phyloP scores from a whole-genome alignment of 2,888 invertebrate genomes.

The Tanypteryx hageni region DNA sequence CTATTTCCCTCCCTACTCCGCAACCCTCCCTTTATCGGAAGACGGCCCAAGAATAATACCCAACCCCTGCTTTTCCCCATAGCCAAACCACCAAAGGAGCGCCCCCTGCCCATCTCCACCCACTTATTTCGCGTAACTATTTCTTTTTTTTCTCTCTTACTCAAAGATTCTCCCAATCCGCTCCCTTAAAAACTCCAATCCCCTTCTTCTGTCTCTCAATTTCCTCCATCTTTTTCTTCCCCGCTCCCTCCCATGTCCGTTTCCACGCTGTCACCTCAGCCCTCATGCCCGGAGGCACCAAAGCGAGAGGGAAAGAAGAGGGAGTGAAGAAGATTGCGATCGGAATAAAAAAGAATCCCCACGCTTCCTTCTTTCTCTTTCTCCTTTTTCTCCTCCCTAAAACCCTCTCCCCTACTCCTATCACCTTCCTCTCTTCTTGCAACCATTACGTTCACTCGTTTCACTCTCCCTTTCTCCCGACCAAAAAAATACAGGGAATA shows the following conservation, averaged over 20 bases:
- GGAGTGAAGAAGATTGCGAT: constrained; percentile 35
- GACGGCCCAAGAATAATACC: not conserved
- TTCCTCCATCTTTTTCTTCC: not conserved
- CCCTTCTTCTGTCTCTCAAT: not conserved
- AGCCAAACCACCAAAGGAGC: not conserved
- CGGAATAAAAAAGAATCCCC: not conserved
- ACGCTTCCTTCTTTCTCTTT: not conserved
- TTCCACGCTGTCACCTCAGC: constrained; percentile 10
- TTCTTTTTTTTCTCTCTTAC: not conserved
- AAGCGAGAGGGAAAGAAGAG: not conserved
- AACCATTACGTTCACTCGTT: not conserved
- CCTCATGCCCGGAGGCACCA: constrained; percentile 1
- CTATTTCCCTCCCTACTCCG: not conserved
- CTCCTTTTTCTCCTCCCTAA: not conserved
- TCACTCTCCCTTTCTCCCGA: not conserved
- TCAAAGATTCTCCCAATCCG: not conserved
- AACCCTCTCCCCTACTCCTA: not conserved
- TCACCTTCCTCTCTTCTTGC: not conserved
- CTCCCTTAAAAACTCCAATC: constrained; percentile 16
- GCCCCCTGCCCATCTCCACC: not conserved
- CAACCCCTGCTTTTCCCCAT: not conserved
- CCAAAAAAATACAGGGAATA: not conserved
- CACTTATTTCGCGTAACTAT: not conserved
- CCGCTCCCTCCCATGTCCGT: not conserved
- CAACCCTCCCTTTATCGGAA: not conserved